These are phyloP conservation scores for Malacosoma neustria DNA, from an alignment of 2,888 invertebrate species.

Conservation along the genomic window DNA sequence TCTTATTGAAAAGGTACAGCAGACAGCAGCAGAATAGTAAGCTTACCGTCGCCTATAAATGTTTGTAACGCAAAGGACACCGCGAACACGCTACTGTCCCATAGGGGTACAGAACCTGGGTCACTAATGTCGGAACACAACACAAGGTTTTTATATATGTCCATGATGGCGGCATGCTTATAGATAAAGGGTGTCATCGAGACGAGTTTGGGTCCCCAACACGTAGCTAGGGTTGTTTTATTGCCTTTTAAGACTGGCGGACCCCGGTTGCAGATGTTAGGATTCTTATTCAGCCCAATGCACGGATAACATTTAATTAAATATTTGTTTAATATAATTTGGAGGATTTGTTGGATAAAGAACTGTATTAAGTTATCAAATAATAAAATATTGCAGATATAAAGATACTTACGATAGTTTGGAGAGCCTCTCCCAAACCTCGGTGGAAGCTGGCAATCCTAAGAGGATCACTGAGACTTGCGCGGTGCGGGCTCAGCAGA, in stretches of 20 bases:
- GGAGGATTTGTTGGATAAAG: too few relatives aligned
- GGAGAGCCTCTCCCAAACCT: constrained; percentile 89
- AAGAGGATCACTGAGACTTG: constrained; percentile 83
- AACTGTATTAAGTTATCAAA: too few relatives aligned
- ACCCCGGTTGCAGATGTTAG: too few relatives aligned
- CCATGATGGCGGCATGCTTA: not conserved
- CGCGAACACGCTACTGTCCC: too few relatives aligned
- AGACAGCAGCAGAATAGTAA: not conserved
- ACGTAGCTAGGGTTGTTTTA: not conserved
- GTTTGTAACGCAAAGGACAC: too few relatives aligned
- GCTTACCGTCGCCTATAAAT: too few relatives aligned
- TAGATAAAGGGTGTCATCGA: not conserved
- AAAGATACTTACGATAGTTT: constrained; percentile 39
- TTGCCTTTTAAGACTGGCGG: too few relatives aligned
- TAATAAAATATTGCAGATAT: too few relatives aligned
- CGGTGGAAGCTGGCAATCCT: constrained; percentile 77
- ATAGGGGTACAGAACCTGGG: too few relatives aligned
- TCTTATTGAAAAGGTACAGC: not conserved
- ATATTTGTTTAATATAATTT: too few relatives aligned
- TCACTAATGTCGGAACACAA: not conserved
- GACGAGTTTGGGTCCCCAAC: not conserved
- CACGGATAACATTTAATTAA: too few relatives aligned
- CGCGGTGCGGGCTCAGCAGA: constrained; percentile 86
- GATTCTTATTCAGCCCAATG: too few relatives aligned
- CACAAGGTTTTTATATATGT: not conserved